Base-by-base conservation (phyloP, 2,888 invertebrate species). In the Euplagia quadripunctaria region DNA sequence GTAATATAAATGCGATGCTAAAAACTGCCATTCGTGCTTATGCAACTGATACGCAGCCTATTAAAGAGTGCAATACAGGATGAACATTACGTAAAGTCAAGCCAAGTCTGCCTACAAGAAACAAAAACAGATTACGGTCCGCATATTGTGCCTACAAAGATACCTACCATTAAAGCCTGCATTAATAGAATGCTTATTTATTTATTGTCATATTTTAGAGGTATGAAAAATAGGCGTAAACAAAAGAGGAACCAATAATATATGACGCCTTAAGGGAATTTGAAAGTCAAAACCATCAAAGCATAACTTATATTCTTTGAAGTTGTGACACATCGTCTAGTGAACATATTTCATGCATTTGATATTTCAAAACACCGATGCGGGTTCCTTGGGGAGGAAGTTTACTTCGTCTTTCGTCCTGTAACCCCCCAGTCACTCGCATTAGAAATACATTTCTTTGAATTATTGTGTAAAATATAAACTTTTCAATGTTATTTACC, bases 311-410 rank as follows among this genome's bases (percentile, higher is more conserved):
- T 51, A 17, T 5, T 17, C 41, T 51, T 51, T 51, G 41, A 66
- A 51, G 51, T 66, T 66, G 41, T 66, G 66, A 66, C 66, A 51
- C 14, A 66, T 51, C 51, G 66, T 51, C 49, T 31, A 14, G 5
- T 41, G 51, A 51, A 66, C 11, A 41, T 49, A 51, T 66, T 66
- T 66, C 7, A 41, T 66, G 17, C 16, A 66, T 66, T 51, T 66
- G 41, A 66, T 66, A 66, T 66, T 41, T 66, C 51, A 51, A 41
- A 66, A 9, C 17, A 16, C 20, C 52, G 16, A 42, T 67, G 72
- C 73, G 16, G 58, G 43, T 61, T 73, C 49, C 11, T 16, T 4
- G 12, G 64, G n/a, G 70, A 51, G 17, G 14, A 42, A 43, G 55
- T 42, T 66, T 66, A 49, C 31, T 51, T 17, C 41, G 51, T 16